A percentile compares a stretch with the other conserved stretches of the same genome.
phyloP scores from a whole-genome alignment of 2,797 vertebrate species.

The Phrynocephalus vlangalii region DNA sequence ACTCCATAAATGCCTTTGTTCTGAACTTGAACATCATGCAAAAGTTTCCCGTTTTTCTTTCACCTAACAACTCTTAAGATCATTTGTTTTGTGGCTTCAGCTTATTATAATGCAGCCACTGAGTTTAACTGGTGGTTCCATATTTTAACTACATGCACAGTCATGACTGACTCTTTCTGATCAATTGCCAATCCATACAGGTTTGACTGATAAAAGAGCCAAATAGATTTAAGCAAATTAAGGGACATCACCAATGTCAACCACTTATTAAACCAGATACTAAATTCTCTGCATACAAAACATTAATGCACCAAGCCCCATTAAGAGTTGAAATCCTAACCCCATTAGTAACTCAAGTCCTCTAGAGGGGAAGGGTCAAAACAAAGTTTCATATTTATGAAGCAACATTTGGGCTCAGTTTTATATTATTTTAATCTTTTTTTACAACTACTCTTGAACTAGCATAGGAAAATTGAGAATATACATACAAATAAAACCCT shows the following conservation, averaged over 20 bases:
- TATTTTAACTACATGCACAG: slow-evolving; percentile 89
- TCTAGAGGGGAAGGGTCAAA: slow-evolving; percentile 73
- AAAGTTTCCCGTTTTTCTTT: slow-evolving; percentile 86
- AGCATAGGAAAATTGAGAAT: slow-evolving; percentile 15
- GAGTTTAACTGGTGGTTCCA: slow-evolving; percentile 81
- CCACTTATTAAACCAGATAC: slow-evolving; percentile 82
- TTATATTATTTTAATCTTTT: slow-evolving; percentile 71
- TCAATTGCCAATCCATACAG: slow-evolving; percentile 88
- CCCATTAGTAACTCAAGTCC: slow-evolving; percentile 83
- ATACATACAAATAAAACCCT: slow-evolving; percentile 65
- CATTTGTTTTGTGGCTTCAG: slow-evolving; percentile 72
- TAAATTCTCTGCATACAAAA: slow-evolving; percentile 82
- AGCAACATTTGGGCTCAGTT: slow-evolving; percentile 78
- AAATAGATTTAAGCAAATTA: slow-evolving; percentile 89
- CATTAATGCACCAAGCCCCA: slow-evolving; percentile 80
- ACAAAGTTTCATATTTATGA: slow-evolving; percentile 83
- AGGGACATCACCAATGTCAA: slow-evolving; percentile 87
- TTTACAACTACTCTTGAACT: slow-evolving; percentile 79
- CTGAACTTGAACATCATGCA: slow-evolving; percentile 96
- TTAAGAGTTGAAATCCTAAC: slow-evolving; percentile 83
- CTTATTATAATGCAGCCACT: slow-evolving; percentile 82
- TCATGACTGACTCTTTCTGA: slow-evolving; percentile 86
- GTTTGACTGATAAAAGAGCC: slow-evolving; percentile 89
- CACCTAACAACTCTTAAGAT: slow-evolving; percentile 77
- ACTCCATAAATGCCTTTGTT: slow-evolving; percentile 97